Evolutionary conservation across 2,888 invertebrate species (phyloP).

Genomic region (Temnothorax unifasciatus): DNA sequence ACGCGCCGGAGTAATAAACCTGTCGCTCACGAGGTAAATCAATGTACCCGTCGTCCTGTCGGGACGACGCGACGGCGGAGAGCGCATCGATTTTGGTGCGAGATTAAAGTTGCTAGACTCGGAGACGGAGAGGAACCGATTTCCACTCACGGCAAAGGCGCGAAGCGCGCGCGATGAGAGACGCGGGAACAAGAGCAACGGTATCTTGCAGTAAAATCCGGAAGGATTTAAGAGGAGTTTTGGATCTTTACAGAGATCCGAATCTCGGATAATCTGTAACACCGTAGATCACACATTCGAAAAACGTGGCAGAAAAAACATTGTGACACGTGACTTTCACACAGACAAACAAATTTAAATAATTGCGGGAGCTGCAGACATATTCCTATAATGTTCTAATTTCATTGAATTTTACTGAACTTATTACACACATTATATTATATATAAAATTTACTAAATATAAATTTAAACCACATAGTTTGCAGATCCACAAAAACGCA

Average conservation of each 20-base stretch:
- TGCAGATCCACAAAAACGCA: too few relatives aligned
- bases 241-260: neutral
- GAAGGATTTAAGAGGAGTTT: neutral
- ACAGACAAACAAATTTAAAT: neutral
- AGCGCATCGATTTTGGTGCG: conserved; percentile 74
- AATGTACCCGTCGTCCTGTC: conserved; percentile 67
- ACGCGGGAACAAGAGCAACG: conserved; percentile 30
- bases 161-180: conserved; percentile 51
- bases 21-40: conserved; percentile 75
- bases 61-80: conserved; percentile 62
- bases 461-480: neutral
- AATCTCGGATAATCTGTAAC: neutral
- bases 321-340: neutral
- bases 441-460: neutral
- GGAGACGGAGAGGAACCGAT: conserved; percentile 69
- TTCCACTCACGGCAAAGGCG: conserved; percentile 70
- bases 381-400: neutral
- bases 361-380: neutral
- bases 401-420: neutral
- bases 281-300: conserved; percentile 10
- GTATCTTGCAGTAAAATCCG: conserved; percentile 22
- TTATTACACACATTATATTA: neutral
- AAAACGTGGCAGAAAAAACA: neutral
- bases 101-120: conserved; percentile 75
- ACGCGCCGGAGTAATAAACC: conserved; percentile 75